Conservation (phyloP, 2,113 vertebrate genomes). For the Bos javanicus region DNA sequence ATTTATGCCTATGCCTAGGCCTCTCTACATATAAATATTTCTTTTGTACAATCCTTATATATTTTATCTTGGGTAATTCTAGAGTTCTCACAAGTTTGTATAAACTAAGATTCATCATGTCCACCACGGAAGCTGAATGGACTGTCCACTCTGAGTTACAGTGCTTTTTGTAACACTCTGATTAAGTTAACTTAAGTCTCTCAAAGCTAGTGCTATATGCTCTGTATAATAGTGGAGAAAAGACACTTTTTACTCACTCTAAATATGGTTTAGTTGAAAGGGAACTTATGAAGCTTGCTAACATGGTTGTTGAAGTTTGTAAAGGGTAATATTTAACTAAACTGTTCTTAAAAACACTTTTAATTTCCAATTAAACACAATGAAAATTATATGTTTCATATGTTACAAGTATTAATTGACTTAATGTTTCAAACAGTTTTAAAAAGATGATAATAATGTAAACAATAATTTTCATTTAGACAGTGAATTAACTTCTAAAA, state of each 20-base stretch:
- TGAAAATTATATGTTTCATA: neutral
- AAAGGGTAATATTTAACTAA: slow-evolving; percentile 4
- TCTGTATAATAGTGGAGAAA: neutral
- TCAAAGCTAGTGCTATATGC: neutral
- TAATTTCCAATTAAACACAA: neutral
- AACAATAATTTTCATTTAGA: slow-evolving; percentile 9
- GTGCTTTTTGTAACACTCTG: neutral
- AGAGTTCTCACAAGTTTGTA: neutral
- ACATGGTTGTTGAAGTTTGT: neutral
- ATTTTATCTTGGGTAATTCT: neutral
- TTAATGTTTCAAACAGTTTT: neutral
- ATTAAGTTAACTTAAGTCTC: neutral
- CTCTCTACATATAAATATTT: neutral
- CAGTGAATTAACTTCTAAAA: neutral
- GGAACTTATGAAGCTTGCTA: neutral
- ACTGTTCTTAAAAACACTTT: neutral
- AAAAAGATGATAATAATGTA: neutral
- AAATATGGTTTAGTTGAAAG: slow-evolving; percentile 15
- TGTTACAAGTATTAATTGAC: neutral
- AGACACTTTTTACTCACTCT: neutral
- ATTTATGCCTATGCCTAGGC: neutral
- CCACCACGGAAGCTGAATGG: neutral
- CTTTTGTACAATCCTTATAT: neutral
- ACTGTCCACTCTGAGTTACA: neutral
- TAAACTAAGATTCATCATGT: neutral